These are phyloP conservation scores for Anthopleura sola DNA, from an alignment of 64 coral and sea anemone genomes.

Conservation along the genomic window DNA sequence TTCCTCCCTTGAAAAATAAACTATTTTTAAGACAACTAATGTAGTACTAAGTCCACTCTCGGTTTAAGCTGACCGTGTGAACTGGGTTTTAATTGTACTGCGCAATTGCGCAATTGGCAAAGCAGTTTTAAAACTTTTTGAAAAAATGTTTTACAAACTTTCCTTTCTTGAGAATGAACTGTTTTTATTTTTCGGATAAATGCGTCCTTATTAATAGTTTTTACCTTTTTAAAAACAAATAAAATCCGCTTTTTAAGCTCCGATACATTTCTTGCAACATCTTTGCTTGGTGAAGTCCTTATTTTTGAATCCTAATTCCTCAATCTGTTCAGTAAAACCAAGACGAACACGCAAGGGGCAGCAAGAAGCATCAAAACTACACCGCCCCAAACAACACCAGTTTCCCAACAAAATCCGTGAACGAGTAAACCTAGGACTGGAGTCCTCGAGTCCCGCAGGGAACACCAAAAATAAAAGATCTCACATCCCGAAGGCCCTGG, in stretches of 20 bases:
- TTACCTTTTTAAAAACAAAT: too few relatives aligned
- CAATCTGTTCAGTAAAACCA: conserved; percentile 63
- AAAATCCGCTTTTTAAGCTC: not conserved
- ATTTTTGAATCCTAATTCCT: not conserved
- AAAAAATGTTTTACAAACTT: not conserved
- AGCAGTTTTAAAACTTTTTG: not conserved
- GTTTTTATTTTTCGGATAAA: too few relatives aligned
- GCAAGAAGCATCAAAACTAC: conserved; percentile 48
- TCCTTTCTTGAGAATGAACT: not conserved
- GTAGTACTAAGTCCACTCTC: not conserved
- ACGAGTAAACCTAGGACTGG: conserved; percentile 32
- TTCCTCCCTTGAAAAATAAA: not conserved
- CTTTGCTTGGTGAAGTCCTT: not conserved
- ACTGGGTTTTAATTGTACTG: too few relatives aligned
- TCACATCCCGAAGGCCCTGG: not conserved
- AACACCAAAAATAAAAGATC: not conserved
- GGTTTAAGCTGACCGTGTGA: not conserved
- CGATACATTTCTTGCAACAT: not conserved
- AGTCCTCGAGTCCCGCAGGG: not conserved
- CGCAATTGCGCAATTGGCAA: too few relatives aligned
- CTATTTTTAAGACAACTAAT: too few relatives aligned
- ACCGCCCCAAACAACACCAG: conserved; percentile 47
- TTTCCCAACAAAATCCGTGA: conserved; percentile 20
- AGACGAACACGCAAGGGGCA: conserved; percentile 70
- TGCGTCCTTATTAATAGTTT: too few relatives aligned